Evolutionary conservation across 2,113 vertebrate species (phyloP).

Genomic region (Dinomys branickii): DNA sequence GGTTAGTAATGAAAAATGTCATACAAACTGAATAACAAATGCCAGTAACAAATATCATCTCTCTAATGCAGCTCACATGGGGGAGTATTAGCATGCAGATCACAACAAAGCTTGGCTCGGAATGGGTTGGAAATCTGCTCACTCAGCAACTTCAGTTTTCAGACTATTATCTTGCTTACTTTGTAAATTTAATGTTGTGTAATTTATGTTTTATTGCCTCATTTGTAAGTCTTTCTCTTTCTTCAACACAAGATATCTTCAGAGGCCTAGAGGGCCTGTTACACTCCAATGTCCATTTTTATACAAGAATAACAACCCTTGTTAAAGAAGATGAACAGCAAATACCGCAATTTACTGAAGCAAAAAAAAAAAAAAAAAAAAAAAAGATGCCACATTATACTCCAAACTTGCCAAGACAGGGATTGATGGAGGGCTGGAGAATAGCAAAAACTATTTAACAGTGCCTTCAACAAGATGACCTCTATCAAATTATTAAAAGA

Average conservation of each 20-base stretch:
- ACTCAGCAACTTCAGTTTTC: slow-evolving; percentile 83
- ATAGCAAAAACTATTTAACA: slow-evolving; percentile 40
- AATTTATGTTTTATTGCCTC: slow-evolving; percentile 84
- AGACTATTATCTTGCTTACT: slow-evolving; percentile 80
- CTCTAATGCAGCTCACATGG: slow-evolving; percentile 65
- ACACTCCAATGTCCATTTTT: slow-evolving; percentile 70
- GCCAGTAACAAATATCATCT: slow-evolving; percentile 52
- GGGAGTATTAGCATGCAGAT: slow-evolving; percentile 73
- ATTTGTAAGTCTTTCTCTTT: slow-evolving; percentile 75
- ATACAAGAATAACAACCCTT: slow-evolving; percentile 71
- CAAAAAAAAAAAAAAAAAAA: slow-evolving; percentile 55
- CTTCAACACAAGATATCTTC: slow-evolving; percentile 66
- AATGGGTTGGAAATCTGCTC: slow-evolving; percentile 70
- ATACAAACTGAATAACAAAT: slow-evolving; percentile 79
- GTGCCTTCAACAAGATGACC: slow-evolving; percentile 35
- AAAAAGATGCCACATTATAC: slow-evolving; percentile 21
- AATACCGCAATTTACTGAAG: slow-evolving; percentile 62
- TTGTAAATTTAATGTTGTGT: slow-evolving; percentile 80
- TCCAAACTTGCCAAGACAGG: slow-evolving; percentile 65
- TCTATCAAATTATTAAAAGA: slow-evolving; percentile 50
- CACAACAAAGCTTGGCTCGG: slow-evolving; percentile 69
- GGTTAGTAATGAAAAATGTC: slow-evolving; percentile 69
- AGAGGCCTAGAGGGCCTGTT: slow-evolving; percentile 63
- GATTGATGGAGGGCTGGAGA: slow-evolving; percentile 44
- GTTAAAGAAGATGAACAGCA: slow-evolving; percentile 69